These are phyloP conservation scores for Amblyteles armatorius DNA, from an alignment of 2,888 invertebrate genomes.

Conservation along the genomic window DNA sequence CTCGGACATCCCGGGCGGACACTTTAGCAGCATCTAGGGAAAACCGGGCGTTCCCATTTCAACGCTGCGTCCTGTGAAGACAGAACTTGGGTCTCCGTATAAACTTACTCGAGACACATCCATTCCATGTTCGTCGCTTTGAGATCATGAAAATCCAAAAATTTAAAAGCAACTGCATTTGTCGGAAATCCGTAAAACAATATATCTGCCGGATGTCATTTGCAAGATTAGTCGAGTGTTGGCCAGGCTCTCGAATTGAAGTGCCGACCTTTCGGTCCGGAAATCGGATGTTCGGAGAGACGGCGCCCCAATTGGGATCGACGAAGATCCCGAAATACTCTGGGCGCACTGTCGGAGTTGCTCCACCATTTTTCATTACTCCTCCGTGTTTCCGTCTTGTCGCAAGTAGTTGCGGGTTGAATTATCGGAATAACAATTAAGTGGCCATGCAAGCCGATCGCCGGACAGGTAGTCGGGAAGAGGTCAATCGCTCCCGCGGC, in stretches of 20 bases:
- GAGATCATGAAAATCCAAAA: no score
- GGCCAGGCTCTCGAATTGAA: no score
- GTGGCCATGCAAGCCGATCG: constrained; percentile 23
- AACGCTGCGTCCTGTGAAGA: background rate
- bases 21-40: constrained; percentile 52
- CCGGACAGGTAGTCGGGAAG: constrained; percentile 33
- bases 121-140: constrained; percentile 7
- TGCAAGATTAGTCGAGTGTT: no score
- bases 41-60: constrained; percentile 54
- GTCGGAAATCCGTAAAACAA: no score
- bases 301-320: no score
- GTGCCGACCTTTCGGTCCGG: no score
- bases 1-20: constrained; percentile 33
- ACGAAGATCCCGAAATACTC: no score
- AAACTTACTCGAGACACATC: constrained; percentile 52
- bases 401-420: constrained; percentile 13
- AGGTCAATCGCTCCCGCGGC: constrained; percentile 54
- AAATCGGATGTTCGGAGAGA: no score
- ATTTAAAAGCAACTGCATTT: no score
- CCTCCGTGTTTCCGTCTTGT: background rate
- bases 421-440: constrained; percentile 53
- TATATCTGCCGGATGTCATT: no score
- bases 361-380: constrained; percentile 34
- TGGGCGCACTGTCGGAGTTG: constrained; percentile 4
- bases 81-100: constrained; percentile 5